Evolutionary conservation across 2,888 invertebrate genomes (phyloP), one percentile per base, ranked within the genome.

Genomic region (Apotomis betuletana): DNA sequence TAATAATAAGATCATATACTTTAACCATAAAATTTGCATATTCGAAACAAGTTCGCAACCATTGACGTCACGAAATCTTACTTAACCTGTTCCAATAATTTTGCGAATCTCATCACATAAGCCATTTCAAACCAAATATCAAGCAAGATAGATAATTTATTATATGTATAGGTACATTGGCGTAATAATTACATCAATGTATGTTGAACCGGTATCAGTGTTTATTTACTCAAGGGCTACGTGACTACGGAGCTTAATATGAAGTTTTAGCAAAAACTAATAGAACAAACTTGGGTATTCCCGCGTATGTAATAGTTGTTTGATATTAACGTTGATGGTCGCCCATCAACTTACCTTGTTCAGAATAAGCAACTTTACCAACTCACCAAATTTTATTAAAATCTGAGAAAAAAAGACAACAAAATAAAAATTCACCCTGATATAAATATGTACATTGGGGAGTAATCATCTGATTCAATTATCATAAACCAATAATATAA

Each of bases 11-110:
- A 62, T 36, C 61, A 57, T 6, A 27, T 6, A 27, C 57, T 5
- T 49, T 10, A 8, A 36, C 58, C 51, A 54, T 63, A 52, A 67
- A 62, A 68, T 72, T 72, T 63, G 13, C 72, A 68, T 68, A 68
- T 13, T 4, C 46, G 15, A 67, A 59, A 59, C 68, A 46, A 13
- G 57, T 63, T 70, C 38, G 36, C 51, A 36, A 12, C 27, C 8
- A 15, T 46, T 63, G 67, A 52, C 71, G 72, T 68, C 72, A 67
- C 51, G 5, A 8, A 54, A 46, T 52, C 36, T 51, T 9, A n/a
- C 44, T 8, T 62, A 62, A 67, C 62, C 63, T 46, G 58, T 67
- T 63, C 36, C 36, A 59, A 46, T 68, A 27, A 58, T 59, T 38
- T 41, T n/a, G 65, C 12, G 68, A 12, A 49, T 36, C 44, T 58